These are phyloP conservation scores for Hassar affinis DNA, from an alignment of 2,113 vertebrate species.

Conservation along the genomic window DNA sequence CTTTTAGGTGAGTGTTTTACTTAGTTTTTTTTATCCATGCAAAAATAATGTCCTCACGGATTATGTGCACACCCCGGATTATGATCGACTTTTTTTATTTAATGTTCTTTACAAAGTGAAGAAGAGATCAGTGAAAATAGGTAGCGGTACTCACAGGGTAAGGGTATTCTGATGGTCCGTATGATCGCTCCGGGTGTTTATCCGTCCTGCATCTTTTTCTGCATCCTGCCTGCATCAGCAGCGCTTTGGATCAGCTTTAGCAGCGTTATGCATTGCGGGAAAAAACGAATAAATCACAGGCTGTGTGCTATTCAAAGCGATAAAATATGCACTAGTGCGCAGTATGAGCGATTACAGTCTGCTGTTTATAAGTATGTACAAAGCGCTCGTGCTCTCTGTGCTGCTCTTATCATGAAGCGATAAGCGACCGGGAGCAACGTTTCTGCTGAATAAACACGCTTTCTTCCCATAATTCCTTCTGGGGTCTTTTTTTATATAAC, in stretches of 20 bases:
- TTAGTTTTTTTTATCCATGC: not conserved
- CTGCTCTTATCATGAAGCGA: slow-evolving; percentile 13
- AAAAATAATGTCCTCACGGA: not conserved
- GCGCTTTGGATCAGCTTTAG: slow-evolving; percentile 17
- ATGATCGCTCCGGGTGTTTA: not conserved
- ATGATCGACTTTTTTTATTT: not conserved
- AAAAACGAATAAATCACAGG: not conserved
- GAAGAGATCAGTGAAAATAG: not conserved
- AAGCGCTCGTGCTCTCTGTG: not conserved
- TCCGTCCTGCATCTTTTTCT: not conserved
- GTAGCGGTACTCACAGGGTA: slow-evolving; percentile 29
- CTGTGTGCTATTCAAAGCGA: not conserved
- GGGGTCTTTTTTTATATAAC: not conserved
- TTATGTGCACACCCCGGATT: not conserved
- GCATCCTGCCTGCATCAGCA: slow-evolving; percentile 30
- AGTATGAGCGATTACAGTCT: not conserved
- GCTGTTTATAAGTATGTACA: not conserved
- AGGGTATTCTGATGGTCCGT: not conserved
- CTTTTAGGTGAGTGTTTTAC: slow-evolving; percentile 33
- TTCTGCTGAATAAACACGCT: not conserved
- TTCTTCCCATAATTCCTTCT: not conserved
- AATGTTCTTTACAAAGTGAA: not conserved
- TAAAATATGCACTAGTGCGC: not conserved
- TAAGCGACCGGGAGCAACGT: not conserved
- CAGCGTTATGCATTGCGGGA: not conserved